These are phyloP conservation scores for Fulica atra DNA, from an alignment of 2,113 vertebrate genomes.

Conservation along the genomic window DNA sequence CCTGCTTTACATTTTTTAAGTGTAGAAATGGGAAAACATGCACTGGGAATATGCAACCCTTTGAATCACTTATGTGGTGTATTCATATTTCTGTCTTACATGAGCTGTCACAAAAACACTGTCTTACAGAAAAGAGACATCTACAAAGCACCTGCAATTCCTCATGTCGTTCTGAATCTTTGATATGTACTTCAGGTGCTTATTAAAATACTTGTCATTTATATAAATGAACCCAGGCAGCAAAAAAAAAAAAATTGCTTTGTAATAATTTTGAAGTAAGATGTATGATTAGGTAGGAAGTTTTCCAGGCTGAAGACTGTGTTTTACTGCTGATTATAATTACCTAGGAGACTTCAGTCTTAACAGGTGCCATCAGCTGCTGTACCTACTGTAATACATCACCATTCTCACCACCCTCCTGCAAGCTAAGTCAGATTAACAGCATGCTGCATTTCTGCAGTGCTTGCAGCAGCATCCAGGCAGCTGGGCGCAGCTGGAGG, in stretches of 20 bases:
- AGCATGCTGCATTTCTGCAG: background rate
- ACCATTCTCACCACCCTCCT: background rate
- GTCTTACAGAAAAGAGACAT: background rate
- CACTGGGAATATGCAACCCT: background rate
- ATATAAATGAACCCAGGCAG: background rate
- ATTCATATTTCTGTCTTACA: background rate
- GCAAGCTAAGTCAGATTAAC: background rate
- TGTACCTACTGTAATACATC: background rate
- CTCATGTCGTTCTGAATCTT: background rate
- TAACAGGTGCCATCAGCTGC: background rate
- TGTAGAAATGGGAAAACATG: background rate
- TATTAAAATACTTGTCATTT: background rate
- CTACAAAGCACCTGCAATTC: background rate
- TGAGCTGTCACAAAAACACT: background rate
- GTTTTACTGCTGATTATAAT: background rate
- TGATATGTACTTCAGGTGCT: background rate
- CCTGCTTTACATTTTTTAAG: background rate
- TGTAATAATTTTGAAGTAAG: background rate
- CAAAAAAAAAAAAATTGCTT: background rate
- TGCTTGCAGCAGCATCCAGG: background rate
- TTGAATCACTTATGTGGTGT: background rate
- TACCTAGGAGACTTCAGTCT: background rate
- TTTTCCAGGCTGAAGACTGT: background rate
- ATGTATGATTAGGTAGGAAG: background rate
- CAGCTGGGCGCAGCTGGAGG: background rate